Conservation (phyloP, 2,888 invertebrate genomes). For the Chrysodeixis includens region DNA sequence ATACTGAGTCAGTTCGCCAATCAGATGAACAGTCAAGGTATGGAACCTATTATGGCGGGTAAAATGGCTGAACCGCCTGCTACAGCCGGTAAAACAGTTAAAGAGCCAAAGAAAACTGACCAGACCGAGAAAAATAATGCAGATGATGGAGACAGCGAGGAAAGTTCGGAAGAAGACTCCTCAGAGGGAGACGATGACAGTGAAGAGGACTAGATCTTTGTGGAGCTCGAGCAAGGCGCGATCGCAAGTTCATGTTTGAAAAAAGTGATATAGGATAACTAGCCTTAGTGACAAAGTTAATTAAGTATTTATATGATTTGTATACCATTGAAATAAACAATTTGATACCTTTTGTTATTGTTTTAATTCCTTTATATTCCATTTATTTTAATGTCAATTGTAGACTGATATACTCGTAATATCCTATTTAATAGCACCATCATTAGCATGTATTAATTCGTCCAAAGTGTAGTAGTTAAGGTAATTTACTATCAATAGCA, state of each 20-base stretch:
- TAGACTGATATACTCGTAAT: no score
- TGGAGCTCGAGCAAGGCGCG: neutral
- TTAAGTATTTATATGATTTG: constrained; percentile 38
- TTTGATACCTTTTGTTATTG: constrained; percentile 13
- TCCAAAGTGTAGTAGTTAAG: no score
- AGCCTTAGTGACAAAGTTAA: constrained; percentile 8
- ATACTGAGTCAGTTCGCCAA: constrained; percentile 68
- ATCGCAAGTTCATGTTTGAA: no score
- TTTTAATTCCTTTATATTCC: constrained; percentile 17
- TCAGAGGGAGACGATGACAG: constrained; percentile 60
- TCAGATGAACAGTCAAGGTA: constrained; percentile 65
- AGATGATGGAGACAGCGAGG: constrained; percentile 57
- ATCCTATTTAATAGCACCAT: no score
- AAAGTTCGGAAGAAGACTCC: constrained; percentile 63
- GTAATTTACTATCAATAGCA: no score
- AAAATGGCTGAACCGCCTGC: constrained; percentile 12
- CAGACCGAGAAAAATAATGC: constrained; percentile 33
- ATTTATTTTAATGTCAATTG: no score
- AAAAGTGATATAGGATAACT: constrained; percentile 26
- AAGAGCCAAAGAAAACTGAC: constrained; percentile 29
- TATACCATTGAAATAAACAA: constrained; percentile 13
- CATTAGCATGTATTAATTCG: no score
- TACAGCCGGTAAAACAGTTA: constrained; percentile 5
- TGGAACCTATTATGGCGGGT: neutral
- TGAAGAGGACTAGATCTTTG: constrained; percentile 47